Evolutionary conservation across 2,797 vertebrate genomes (phyloP).

Genomic region (Calcarius lapponicus): DNA sequence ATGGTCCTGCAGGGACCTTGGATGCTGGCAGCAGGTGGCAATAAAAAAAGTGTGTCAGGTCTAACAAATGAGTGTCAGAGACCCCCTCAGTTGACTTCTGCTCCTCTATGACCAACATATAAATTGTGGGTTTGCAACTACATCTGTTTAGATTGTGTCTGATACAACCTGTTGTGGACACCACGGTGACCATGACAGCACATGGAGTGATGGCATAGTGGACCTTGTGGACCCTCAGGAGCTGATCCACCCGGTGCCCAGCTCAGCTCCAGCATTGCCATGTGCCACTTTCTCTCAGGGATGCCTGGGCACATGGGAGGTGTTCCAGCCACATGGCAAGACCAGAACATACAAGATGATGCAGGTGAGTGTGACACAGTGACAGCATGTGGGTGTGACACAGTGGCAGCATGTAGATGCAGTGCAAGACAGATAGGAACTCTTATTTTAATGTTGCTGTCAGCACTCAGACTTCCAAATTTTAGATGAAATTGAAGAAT

Average conservation of each 20-base stretch:
- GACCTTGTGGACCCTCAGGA: neutral
- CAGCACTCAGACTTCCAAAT: neutral
- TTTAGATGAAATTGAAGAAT: neutral
- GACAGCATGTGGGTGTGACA: neutral
- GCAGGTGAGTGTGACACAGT: neutral
- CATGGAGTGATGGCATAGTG: accelerated
- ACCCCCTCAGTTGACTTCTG: neutral
- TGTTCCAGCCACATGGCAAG: neutral
- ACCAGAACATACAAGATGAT: neutral
- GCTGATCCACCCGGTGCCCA: neutral
- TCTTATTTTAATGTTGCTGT: neutral
- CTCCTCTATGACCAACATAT: neutral
- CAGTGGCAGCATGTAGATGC: neutral
- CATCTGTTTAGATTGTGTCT: neutral
- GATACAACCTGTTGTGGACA: neutral
- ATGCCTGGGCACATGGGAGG: accelerated
- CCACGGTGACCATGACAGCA: accelerated
- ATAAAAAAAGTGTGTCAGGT: neutral
- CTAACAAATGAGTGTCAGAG: neutral
- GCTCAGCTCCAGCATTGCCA: neutral
- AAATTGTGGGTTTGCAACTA: neutral
- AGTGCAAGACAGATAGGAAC: neutral
- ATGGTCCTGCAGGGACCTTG: neutral
- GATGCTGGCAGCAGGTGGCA: neutral
- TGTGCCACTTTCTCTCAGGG: neutral